Conservation (phyloP, 2,888 invertebrate genomes). For the Drepana falcataria region DNA sequence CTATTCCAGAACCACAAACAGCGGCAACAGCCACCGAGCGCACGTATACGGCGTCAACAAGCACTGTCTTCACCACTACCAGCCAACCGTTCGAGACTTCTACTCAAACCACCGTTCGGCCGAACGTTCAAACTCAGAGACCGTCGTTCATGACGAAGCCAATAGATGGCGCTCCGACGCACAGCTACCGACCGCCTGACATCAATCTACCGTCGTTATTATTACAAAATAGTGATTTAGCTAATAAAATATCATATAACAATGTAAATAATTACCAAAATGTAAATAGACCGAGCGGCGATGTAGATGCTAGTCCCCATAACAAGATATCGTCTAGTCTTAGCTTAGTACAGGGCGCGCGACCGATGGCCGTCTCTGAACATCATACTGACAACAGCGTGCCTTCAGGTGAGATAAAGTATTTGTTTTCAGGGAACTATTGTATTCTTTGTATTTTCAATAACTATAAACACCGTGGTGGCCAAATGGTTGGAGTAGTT, state of each 20-base stretch:
- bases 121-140: conserved; percentile 61
- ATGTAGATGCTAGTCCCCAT: conserved; percentile 75
- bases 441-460: no score
- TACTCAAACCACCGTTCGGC: conserved; percentile 52
- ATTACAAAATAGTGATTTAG: conserved; percentile 78
- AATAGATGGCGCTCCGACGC: conserved; percentile 70
- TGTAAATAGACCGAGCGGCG: conserved; percentile 71
- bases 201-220: conserved; percentile 66
- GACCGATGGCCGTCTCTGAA: conserved; percentile 72
- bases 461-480: no score
- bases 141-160: conserved; percentile 76
- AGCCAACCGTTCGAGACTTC: conserved; percentile 43
- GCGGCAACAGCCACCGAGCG: conserved; percentile 55
- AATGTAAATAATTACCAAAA: conserved; percentile 78
- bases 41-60: conserved; percentile 62
- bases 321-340: conserved; percentile 79
- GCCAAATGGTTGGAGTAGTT: no score
- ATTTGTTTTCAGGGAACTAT: no score
- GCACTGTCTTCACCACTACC: conserved; percentile 40
- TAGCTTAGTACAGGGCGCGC: conserved; percentile 68
- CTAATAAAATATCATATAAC: conserved; percentile 76
- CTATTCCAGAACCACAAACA: conserved; percentile 53
- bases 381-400: conserved; percentile 72
- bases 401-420: conserved; percentile 51
- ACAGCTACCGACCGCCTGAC: conserved; percentile 70